Base-by-base conservation (phyloP, 2,797 vertebrate genomes). In the Mus minutoides region DNA sequence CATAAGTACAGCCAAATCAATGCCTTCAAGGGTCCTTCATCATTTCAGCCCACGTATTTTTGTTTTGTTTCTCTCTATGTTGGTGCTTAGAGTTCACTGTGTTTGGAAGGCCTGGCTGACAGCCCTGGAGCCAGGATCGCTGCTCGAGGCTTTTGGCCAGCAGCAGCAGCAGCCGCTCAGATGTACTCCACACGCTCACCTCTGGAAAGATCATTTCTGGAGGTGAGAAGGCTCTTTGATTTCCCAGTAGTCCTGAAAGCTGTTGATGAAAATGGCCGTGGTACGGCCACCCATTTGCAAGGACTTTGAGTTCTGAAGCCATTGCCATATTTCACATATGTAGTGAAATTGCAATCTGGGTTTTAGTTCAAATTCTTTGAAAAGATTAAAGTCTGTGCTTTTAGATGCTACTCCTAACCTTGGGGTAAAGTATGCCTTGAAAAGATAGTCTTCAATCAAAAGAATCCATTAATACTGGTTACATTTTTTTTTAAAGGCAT, bases 211-310 rank as follows among this genome's bases (percentile, higher is more conserved):
- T 62, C 12, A 4, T 78, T 88, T 86, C 85, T 58, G 86, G 78
- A 95, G 94, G 92, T 71, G 86, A 95, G 58, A 85, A 92, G 78
- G 60, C 12, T 0, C 90, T 95, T 94, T 91, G 91, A 90, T 97
- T 90, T 95, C 92, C 64, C 7, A 1, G 37, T 75, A 37, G 9
- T 26, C 80, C 79, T 58, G 62, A 92, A 37, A 80, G 22, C 84
- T 34, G 52, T 21, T 1, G 1, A 75, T 2, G 1, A 83, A 43
- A 14, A 40, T 6, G 11, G 17, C 0, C 1, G n/a, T 3, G 26
- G 1, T 2, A 0, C 0, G 34, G 24, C 14, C 10, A 34, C 46
- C 85, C 73, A 2, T 46, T 46, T 6, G 67, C 67, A 52, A 1
- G 3, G 69, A 56, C 40, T 29, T 54, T 56, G 4, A 29, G 54